Base-by-base conservation (phyloP, 1,140 invertebrate species). In the Drosophila tani region DNA sequence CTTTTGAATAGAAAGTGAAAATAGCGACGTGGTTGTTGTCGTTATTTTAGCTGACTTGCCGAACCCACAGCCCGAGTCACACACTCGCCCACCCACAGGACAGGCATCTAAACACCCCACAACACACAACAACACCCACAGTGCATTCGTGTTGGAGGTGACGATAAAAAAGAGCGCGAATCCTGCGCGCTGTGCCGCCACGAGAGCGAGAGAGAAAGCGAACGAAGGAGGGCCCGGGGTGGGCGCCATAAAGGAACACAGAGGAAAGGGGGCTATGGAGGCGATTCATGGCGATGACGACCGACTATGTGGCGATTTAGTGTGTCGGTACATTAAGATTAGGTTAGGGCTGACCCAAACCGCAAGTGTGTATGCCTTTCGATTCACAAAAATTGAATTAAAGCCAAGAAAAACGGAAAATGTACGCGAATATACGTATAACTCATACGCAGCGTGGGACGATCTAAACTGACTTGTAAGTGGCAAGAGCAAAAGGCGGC, bases 1-100 rank as follows among this genome's bases (percentile, higher is more conserved):
- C 49, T 63, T 45, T 62, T 57, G 35, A 58, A 88, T 88, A 71
- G 71, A 90, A 90, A 90, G 85, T 90, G 85, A 90, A 90, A 90
- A 79, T 73, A 65, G 32, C 17, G 75, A 40, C 57, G 74, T 60
- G 49, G 24, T 74, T 83, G 77, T 82, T 78, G 69, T 87, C 80
- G 69, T 81, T 87, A 67, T 82, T 87, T 79, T 86, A 81, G 67
- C 81, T 77, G 75, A 49, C 71, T 60, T 75, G 70, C 65, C 76
- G 68, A 70, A 58, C 58, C 64, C 50, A 43, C 55, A 67, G 2
- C 32, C 32, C 32, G 32, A 35, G 9, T 35, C 57, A 67, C 53
- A 21, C 43, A 32, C 53, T 12, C 19, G 32, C 17, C 51, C 51
- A 40, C 53, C 53, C 35, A 40, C 46, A 43, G 55, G 66, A 53